Evolutionary conservation across 2,797 vertebrate species (phyloP).

Genomic region (Falco berigora): DNA sequence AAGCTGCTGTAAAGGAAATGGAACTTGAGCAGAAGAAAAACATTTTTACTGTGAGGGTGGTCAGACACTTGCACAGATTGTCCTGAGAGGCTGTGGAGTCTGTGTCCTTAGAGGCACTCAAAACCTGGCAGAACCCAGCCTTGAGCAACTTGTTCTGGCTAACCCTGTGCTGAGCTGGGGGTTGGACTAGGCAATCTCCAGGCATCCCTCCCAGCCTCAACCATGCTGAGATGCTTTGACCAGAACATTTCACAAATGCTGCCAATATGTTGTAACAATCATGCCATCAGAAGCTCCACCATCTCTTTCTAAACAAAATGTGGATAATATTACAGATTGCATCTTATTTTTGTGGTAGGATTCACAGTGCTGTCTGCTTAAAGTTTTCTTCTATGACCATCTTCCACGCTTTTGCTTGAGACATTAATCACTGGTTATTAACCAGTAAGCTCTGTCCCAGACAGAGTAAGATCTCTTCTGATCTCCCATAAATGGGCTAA

Average conservation of each 20-base stretch:
- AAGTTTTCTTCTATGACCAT: neutral
- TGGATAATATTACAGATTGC: neutral
- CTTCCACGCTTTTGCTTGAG: neutral
- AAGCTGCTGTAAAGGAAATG: neutral
- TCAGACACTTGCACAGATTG: neutral
- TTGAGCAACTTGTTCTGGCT: neutral
- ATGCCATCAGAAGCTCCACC: neutral
- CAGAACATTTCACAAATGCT: neutral
- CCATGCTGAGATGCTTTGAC: neutral
- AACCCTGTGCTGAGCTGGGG: neutral
- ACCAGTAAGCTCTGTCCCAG: neutral
- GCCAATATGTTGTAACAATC: neutral
- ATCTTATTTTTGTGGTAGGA: neutral
- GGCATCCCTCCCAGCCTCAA: neutral
- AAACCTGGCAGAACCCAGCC: neutral
- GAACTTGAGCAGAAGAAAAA: neutral
- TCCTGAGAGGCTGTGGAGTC: neutral
- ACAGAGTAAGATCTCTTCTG: neutral
- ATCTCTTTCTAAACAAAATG: neutral
- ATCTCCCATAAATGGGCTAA: neutral
- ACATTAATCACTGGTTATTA: neutral
- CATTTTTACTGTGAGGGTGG: neutral
- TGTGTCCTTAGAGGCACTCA: neutral
- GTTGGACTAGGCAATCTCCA: neutral
- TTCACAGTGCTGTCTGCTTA: neutral